A percentile compares a stretch with the other conserved stretches of the same genome.
Conservation (phyloP, 2,797 vertebrate genomes). For the Spizella passerina region DNA sequence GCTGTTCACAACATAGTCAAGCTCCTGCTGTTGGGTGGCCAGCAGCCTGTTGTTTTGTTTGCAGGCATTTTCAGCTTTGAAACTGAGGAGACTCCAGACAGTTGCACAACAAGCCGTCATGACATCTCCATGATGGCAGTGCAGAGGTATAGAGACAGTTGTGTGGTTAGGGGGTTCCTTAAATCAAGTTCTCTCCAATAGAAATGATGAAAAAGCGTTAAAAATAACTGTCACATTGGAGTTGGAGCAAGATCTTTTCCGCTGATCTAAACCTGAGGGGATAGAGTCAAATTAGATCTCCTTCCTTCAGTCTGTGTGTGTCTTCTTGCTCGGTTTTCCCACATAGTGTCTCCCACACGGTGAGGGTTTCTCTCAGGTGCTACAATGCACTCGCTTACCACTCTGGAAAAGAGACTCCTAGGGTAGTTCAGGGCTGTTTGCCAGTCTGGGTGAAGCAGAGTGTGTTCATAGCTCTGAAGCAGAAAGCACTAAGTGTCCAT, state of each 20-base stretch:
- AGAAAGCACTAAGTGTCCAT: constrained; percentile 40
- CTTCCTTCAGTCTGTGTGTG: not conserved
- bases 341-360: not conserved
- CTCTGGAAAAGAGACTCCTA: not conserved
- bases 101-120: not conserved
- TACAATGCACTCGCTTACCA: not conserved
- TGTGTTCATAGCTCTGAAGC: not conserved
- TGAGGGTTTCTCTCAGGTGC: not conserved
- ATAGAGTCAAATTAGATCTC: not conserved
- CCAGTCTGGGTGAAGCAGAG: not conserved
- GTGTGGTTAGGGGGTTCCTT: not conserved
- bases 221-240: not conserved
- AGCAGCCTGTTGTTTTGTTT: not conserved
- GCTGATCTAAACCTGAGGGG: not conserved
- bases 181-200: not conserved
- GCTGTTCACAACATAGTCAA: not conserved
- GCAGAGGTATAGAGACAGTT: not conserved
- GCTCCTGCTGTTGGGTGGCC: not conserved
- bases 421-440: not conserved
- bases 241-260: not conserved
- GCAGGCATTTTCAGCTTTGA: not conserved
- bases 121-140: not conserved
- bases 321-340: not conserved
- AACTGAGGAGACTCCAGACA: not conserved
- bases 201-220: not conserved